phyloP scores from a whole-genome alignment of 2,797 vertebrate species.

The Megaceryle alcyon region DNA sequence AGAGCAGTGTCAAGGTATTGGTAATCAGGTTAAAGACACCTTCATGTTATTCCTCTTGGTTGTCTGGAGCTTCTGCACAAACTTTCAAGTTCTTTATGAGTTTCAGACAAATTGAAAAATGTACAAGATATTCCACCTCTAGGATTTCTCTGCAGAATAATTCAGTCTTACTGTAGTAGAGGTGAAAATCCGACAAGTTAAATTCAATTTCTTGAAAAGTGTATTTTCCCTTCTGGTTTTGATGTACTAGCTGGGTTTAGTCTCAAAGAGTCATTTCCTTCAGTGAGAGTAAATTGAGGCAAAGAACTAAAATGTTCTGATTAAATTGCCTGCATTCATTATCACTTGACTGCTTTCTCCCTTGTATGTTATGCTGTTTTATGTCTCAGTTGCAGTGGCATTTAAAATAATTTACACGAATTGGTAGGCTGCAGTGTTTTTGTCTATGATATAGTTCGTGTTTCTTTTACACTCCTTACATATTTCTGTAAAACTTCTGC shows the following conservation, averaged over 20 bases:
- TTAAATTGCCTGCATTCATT: conserved; percentile 24
- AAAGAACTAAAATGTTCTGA: neutral
- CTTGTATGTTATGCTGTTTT: neutral
- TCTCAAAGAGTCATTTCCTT: neutral
- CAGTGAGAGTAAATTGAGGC: neutral
- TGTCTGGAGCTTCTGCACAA: neutral
- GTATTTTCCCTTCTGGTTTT: neutral
- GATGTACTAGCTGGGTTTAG: neutral
- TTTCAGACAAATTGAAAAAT: neutral
- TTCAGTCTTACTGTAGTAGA: neutral
- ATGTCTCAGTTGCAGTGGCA: neutral
- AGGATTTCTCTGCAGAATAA: neutral
- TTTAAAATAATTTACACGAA: neutral
- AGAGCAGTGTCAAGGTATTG: neutral
- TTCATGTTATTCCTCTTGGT: neutral
- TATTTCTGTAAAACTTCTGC: neutral
- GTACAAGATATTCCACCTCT: neutral
- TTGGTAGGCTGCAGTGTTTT: neutral
- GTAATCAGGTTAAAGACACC: neutral
- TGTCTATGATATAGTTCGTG: neutral
- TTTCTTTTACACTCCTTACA: neutral
- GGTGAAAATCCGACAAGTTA: neutral
- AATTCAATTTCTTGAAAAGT: neutral
- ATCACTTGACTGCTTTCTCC: conserved; percentile 13
- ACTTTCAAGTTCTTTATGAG: neutral